These are phyloP conservation scores for Dyspetes luteomarginatus DNA, from an alignment of 2,888 invertebrate species.

Conservation along the genomic window DNA sequence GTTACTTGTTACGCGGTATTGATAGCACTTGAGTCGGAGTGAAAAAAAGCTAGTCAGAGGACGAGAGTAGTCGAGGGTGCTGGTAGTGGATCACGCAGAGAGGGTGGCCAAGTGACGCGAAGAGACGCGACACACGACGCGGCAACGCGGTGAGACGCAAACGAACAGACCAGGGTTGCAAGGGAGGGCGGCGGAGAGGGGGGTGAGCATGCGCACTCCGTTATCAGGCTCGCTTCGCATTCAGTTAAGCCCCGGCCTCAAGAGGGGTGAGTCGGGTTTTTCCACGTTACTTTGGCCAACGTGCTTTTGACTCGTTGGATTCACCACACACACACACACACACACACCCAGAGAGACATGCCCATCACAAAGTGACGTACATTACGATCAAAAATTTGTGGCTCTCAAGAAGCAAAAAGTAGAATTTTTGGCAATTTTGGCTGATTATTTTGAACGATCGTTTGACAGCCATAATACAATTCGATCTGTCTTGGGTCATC, in stretches of 20 bases:
- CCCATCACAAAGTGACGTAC: too few relatives aligned
- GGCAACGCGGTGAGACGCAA: background rate
- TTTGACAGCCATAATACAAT: too few relatives aligned
- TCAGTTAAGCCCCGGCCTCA: slow-evolving; percentile 80
- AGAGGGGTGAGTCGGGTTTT: slow-evolving; percentile 78
- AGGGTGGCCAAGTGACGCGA: slow-evolving; percentile 50
- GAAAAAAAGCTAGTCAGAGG: slow-evolving; percentile 7
- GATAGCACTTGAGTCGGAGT: background rate
- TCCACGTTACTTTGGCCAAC: slow-evolving; percentile 61
- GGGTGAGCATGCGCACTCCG: slow-evolving; percentile 66
- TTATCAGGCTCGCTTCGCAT: slow-evolving; percentile 71
- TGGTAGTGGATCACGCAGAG: slow-evolving; percentile 6
- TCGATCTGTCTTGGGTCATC: too few relatives aligned
- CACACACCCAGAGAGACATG: slow-evolving; percentile 7
- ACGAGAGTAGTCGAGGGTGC: background rate
- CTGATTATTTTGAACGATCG: too few relatives aligned
- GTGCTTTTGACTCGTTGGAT: slow-evolving; percentile 54
- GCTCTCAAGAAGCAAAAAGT: too few relatives aligned
- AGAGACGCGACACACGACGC: slow-evolving; percentile 25
- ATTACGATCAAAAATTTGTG: too few relatives aligned
- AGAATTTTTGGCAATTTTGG: too few relatives aligned
- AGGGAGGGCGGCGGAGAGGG: too few relatives aligned
- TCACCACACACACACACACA: too few relatives aligned
- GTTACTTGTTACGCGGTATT: too few relatives aligned
- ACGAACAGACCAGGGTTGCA: slow-evolving; percentile 12